Percentiles rank a stretch among this genome's conserved stretches.
Conservation (phyloP, 2,113 vertebrate species). For the Callionymus lyra region DNA sequence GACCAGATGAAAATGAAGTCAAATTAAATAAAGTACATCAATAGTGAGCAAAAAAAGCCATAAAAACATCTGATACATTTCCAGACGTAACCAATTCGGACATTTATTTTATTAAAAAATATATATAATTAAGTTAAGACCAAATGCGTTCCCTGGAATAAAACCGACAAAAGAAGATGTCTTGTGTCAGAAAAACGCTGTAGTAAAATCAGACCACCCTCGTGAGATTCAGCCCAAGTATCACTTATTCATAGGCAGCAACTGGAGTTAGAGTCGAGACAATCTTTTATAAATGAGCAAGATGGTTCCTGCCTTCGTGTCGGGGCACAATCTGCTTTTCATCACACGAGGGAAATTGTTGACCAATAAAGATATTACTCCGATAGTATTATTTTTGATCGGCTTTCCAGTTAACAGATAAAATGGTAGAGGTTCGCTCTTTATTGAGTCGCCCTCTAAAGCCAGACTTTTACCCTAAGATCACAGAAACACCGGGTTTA, state of each 20-base stretch:
- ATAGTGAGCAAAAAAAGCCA: too few relatives aligned
- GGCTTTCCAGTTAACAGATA: slow-evolving; percentile 18
- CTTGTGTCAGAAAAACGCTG: background rate
- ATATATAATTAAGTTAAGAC: too few relatives aligned
- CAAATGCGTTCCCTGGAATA: too few relatives aligned
- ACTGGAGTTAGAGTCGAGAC: slow-evolving; percentile 8
- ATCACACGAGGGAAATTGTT: too few relatives aligned
- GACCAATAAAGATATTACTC: too few relatives aligned
- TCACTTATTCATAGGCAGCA: slow-evolving; percentile 25
- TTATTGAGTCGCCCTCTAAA: background rate
- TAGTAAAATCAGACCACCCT: slow-evolving; percentile 2
- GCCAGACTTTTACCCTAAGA: slow-evolving; percentile 5
- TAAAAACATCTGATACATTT: too few relatives aligned
- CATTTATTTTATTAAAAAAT: too few relatives aligned
- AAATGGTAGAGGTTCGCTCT: slow-evolving; percentile 18
- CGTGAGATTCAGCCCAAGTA: slow-evolving; percentile 6
- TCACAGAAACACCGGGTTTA: slow-evolving; percentile 18
- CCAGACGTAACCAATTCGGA: too few relatives aligned
- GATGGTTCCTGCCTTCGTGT: slow-evolving; percentile 1
- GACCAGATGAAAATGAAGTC: too few relatives aligned
- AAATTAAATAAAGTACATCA: too few relatives aligned
- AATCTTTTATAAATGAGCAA: slow-evolving; percentile 50
- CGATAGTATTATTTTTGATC: background rate
- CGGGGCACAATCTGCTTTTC: background rate
- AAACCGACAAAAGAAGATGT: background rate